These are phyloP conservation scores for Cavia aperea DNA, from an alignment of 2,113 vertebrate species.

Conservation along the genomic window DNA sequence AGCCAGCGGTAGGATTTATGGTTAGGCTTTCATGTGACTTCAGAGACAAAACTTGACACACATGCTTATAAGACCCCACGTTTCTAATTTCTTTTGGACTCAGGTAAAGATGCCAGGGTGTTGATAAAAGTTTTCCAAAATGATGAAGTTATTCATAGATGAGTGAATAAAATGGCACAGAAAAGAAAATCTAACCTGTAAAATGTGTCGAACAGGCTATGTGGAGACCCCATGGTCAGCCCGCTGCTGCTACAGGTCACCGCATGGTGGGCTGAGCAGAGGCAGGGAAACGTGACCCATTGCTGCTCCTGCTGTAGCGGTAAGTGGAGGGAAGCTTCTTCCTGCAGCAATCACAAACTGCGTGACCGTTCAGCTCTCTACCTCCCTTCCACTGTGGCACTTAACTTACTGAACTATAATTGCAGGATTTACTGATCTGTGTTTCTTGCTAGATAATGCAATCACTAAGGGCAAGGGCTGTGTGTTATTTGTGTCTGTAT, in stretches of 20 bases:
- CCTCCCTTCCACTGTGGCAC: background rate
- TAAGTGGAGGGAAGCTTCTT: background rate
- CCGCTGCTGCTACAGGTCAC: background rate
- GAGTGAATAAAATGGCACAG: background rate
- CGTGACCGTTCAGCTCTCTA: background rate
- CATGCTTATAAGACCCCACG: background rate
- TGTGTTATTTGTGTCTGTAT: constrained; percentile 8
- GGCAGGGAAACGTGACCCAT: background rate
- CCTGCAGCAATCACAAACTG: background rate
- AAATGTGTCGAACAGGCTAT: too few relatives aligned
- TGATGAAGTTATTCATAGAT: background rate
- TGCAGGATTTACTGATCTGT: constrained; percentile 16
- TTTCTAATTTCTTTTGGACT: background rate
- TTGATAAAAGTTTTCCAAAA: too few relatives aligned
- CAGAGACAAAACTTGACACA: background rate
- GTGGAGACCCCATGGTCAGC: background rate
- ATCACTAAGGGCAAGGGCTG: background rate
- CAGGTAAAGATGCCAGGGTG: background rate
- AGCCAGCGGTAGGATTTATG: background rate
- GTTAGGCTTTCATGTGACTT: background rate
- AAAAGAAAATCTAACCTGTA: background rate
- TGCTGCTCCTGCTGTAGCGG: background rate
- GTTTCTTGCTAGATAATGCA: background rate
- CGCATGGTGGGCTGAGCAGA: too few relatives aligned
- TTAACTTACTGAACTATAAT: constrained; percentile 38